Base-by-base conservation (phyloP, 2,888 invertebrate genomes). In the Iphiclides podalirius region DNA sequence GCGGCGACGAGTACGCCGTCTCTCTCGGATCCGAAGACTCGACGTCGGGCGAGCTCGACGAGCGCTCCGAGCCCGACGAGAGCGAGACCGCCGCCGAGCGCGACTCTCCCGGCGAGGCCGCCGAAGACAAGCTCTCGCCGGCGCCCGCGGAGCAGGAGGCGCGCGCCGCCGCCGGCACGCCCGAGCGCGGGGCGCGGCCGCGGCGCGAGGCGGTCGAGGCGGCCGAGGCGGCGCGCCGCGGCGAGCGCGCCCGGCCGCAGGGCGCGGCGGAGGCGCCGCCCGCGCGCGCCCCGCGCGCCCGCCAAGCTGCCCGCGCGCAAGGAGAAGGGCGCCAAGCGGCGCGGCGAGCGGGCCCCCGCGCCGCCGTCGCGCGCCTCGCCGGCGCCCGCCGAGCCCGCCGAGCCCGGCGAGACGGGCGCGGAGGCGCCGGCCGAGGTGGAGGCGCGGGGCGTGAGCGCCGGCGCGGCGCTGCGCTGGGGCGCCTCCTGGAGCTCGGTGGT, bases 401-500 rank as follows among this genome's bases (percentile, higher is more conserved):
- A 26, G 47, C n/a, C n/a, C n/a, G n/a, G n/a, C n/a, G 57, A 62
- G 11, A 55, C 71, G 63, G 72, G 75, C 20, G 58, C 66, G 71
- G 70, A 72, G 47, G 57, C 51, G 60, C 70, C 50, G 38, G 75
- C 73, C 52, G 76, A 72, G 63, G 75, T 72, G 51, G 64, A 64
- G 47, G 63, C 61, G 57, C 60, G 50, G 60, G 57, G 28, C 52
- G 50, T 43, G 59, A 63, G 1, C 61, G 75, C 64, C 79, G 78
- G 54, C 73, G 74, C 72, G 76, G 79, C 67, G 79, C 39, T 67
- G 74, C 50, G 64, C 63, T 51, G 59, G 54, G 57, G 57, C 48
- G 59, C 60, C 35, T 55, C 66, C 74, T 79, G 54, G 74, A 79
- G 42, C 83, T 82, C 61, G 74, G 78, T 70, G 80, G 81, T 37